Evolutionary conservation across 37 sponge, comb jelly and placozoan genomes (phyloP).

Genomic region (Cliona cf. orientalis): DNA sequence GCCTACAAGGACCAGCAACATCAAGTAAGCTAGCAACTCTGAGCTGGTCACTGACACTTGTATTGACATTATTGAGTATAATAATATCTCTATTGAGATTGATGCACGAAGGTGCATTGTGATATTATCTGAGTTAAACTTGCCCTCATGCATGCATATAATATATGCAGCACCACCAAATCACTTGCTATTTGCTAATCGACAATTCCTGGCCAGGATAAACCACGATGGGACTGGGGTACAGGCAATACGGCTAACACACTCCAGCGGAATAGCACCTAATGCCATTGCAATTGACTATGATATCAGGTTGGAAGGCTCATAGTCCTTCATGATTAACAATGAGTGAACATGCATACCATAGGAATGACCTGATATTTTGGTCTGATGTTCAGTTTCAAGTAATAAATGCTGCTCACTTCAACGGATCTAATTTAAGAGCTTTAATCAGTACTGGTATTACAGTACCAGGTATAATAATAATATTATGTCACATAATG

Average conservation of each 20-base stretch:
- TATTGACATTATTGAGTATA: too few species aligned
- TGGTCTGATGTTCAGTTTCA: not conserved
- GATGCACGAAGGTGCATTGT: too few species aligned
- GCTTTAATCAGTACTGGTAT: not conserved
- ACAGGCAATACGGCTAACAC: not conserved
- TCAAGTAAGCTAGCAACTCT: too few species aligned
- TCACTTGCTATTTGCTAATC: not conserved
- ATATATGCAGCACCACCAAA: too few species aligned
- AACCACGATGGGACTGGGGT: not conserved
- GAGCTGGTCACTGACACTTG: too few species aligned
- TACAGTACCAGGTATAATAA: not conserved
- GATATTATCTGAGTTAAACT: too few species aligned
- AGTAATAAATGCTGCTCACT: not conserved
- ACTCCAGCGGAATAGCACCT: not conserved
- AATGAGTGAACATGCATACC: not conserved
- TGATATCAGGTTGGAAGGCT: not conserved
- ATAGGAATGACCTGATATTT: not conserved
- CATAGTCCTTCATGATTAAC: not conserved
- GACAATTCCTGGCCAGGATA: not conserved
- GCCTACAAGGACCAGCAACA: not conserved
- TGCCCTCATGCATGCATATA: too few species aligned
- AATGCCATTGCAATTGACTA: not conserved
- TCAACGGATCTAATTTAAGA: not conserved
- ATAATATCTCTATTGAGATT: too few species aligned
- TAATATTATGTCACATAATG: too few species aligned